Evolutionary conservation across 2,888 invertebrate species (phyloP).

Genomic region (Sinopyrophorus schimmeli): DNA sequence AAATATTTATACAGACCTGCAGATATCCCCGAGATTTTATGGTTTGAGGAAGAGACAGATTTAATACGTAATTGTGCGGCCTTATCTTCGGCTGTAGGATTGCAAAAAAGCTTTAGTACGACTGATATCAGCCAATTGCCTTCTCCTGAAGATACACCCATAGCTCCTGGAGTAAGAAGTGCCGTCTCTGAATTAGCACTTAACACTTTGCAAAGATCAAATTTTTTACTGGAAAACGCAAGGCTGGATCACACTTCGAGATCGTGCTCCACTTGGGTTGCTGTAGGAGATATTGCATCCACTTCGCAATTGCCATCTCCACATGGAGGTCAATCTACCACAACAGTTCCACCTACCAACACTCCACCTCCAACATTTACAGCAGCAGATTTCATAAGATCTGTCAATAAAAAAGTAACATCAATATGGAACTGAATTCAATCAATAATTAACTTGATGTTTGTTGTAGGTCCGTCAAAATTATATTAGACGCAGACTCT

Average conservation of each 20-base stretch:
- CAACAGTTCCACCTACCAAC: slow-evolving; percentile 44
- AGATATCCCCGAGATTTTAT: slow-evolving; percentile 66
- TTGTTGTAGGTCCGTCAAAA: slow-evolving; percentile 70
- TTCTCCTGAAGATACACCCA: slow-evolving; percentile 56
- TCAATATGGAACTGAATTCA: too few relatives aligned
- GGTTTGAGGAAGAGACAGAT: slow-evolving; percentile 77
- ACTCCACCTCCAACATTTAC: slow-evolving; percentile 62
- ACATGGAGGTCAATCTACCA: slow-evolving; percentile 63
- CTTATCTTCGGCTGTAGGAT: slow-evolving; percentile 75
- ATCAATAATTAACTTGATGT: too few relatives aligned
- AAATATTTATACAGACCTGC: slow-evolving; percentile 56
- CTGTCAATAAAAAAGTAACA: slow-evolving; percentile 77
- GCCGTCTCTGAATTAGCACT: slow-evolving; percentile 63
- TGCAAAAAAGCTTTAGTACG: slow-evolving; percentile 84
- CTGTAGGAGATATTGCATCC: slow-evolving; percentile 73
- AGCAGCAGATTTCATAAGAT: slow-evolving; percentile 69
- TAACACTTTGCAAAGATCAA: slow-evolving; percentile 61
- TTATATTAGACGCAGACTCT: slow-evolving; percentile 75
- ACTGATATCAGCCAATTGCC: slow-evolving; percentile 71
- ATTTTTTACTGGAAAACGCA: slow-evolving; percentile 60
- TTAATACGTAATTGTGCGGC: slow-evolving; percentile 79
- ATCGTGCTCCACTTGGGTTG: slow-evolving; percentile 87
- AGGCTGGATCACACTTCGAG: slow-evolving; percentile 63
- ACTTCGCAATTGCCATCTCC: slow-evolving; percentile 84
- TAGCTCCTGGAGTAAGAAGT: slow-evolving; percentile 50